A percentile compares a stretch with the other conserved stretches of the same genome.
phyloP scores from a whole-genome alignment of 2,888 invertebrate genomes.

The Orthonychiurus folsomi region DNA sequence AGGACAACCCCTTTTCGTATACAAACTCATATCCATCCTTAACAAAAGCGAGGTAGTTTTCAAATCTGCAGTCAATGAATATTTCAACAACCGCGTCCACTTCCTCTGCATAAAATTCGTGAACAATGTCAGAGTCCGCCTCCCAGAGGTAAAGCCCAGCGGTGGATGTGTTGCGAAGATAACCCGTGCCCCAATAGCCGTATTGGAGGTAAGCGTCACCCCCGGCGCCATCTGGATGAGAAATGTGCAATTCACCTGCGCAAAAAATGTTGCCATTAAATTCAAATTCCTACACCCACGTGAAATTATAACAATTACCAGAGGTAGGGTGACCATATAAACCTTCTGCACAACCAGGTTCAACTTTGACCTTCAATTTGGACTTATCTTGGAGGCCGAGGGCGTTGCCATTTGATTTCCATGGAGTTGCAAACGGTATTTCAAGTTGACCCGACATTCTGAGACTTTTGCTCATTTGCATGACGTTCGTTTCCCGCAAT shows the following conservation, averaged over 20 bases:
- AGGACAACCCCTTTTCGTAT: neutral
- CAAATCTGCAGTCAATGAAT: neutral
- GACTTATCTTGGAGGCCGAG: neutral
- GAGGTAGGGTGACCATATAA: neutral
- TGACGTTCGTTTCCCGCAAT: neutral
- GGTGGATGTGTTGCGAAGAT: neutral
- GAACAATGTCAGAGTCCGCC: neutral
- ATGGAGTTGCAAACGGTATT: neutral
- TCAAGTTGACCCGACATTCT: neutral
- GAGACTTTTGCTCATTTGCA: neutral
- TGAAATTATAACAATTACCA: neutral
- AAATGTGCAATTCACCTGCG: neutral
- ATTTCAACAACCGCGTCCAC: no score
- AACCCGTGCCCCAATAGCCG: neutral
- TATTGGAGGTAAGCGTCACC: neutral
- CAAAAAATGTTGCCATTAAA: no score
- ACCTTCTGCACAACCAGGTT: neutral
- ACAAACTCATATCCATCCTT: neutral
- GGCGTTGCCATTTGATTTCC: neutral
- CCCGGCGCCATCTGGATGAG: neutral
- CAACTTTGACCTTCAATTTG: neutral
- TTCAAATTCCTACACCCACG: neutral
- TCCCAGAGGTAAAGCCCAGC: neutral
- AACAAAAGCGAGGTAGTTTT: neutral
- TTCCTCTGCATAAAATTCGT: neutral